Evolutionary conservation across 2,888 invertebrate genomes (phyloP).

Genomic region (Lasioglossum lativentre): DNA sequence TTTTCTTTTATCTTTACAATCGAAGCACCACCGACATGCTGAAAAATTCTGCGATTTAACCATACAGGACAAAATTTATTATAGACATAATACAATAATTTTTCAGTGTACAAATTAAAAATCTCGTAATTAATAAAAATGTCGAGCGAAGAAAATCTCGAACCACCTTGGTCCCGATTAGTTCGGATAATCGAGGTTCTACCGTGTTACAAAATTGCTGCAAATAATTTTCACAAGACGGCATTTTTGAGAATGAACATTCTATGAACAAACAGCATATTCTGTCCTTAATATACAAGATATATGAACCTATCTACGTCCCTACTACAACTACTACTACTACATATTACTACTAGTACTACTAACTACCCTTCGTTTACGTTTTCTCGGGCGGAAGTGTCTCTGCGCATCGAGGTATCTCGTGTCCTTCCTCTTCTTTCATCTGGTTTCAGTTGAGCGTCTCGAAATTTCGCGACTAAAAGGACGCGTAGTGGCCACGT

Average conservation of each 20-base stretch:
- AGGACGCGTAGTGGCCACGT: constrained; percentile 56
- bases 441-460: constrained; percentile 19
- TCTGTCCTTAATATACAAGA: neutral
- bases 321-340: neutral
- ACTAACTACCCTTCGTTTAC: constrained; percentile 24
- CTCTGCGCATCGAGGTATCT: constrained; percentile 13
- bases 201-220: no score
- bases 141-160: no score
- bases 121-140: no score
- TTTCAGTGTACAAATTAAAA: no score
- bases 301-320: neutral
- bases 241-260: neutral
- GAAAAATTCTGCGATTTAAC: neutral
- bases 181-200: no score
- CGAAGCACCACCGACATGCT: neutral
- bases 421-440: constrained; percentile 38
- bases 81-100: no score
- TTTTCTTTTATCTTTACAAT: neutral
- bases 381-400: constrained; percentile 30
- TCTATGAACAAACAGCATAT: neutral
- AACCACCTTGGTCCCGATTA: no score
- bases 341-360: no score
- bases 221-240: no score
- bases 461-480: constrained; percentile 42
- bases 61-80: neutral